Evolutionary conservation across 2,113 vertebrate species (phyloP).

Genomic region (Oncorhynchus gorbuscha): DNA sequence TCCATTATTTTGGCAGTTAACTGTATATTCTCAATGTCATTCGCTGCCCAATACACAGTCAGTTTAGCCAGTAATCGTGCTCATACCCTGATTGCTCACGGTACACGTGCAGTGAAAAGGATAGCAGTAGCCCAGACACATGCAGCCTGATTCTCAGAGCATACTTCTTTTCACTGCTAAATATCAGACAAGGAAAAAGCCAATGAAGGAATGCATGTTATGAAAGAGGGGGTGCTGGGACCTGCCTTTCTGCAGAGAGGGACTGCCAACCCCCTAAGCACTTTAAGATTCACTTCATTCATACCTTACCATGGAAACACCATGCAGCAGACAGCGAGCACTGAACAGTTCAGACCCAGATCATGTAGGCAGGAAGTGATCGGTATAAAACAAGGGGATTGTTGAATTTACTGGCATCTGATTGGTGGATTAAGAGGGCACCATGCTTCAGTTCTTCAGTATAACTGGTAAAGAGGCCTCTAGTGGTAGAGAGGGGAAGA

Average conservation of each 20-base stretch:
- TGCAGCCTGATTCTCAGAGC: constrained; percentile 12
- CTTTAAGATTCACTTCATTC: constrained; percentile 28
- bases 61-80: constrained; percentile 24
- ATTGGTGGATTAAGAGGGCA: constrained; percentile 2
- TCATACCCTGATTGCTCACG: constrained; percentile 23
- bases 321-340: not conserved
- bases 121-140: constrained; percentile 29
- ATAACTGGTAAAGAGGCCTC: constrained; percentile 14
- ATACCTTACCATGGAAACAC: constrained; percentile 31
- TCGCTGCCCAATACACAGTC: constrained; percentile 7
- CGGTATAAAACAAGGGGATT: not conserved
- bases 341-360: not conserved
- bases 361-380: not conserved
- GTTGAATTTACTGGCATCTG: constrained; percentile 8
- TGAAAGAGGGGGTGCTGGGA: not conserved
- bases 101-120: constrained; percentile 27
- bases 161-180: not conserved
- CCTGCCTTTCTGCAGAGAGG: not conserved
- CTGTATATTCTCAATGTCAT: constrained; percentile 22
- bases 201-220: not conserved
- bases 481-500: constrained; percentile 16
- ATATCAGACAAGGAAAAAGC: not conserved
- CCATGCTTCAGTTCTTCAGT: not conserved
- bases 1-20: no score
- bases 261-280: constrained; percentile 11